phyloP scores from a whole-genome alignment of 2,113 vertebrate genomes.

The Lonchura striata region DNA sequence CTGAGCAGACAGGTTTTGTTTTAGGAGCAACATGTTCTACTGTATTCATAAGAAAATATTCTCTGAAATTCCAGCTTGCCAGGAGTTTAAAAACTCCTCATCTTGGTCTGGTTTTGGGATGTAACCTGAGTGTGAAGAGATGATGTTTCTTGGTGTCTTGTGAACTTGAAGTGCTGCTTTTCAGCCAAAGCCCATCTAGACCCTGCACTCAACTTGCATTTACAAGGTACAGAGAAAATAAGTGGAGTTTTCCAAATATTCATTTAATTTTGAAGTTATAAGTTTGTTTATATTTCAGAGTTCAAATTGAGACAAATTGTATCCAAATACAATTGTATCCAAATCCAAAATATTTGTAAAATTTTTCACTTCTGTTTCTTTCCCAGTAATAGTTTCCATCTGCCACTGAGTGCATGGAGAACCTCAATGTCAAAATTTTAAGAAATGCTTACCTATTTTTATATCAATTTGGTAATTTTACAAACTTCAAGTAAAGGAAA shows the following conservation, averaged over 20 bases:
- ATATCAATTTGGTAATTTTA: neutral
- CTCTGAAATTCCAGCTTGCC: neutral
- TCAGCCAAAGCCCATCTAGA: neutral
- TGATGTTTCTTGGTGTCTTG: neutral
- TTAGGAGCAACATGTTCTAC: neutral
- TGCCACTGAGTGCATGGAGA: neutral
- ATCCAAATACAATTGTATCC: too few relatives aligned
- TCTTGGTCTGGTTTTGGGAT: neutral
- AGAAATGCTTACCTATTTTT: neutral
- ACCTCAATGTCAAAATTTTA: neutral
- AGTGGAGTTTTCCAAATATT: neutral
- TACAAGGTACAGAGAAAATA: neutral
- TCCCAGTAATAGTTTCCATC: neutral
- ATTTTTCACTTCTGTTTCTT: neutral
- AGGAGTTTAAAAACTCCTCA: neutral
- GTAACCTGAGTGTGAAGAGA: neutral
- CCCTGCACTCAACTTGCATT: neutral
- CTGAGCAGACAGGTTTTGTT: neutral
- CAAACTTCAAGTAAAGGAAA: neutral
- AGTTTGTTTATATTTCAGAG: neutral
- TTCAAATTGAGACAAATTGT: neutral
- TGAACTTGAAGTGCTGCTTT: neutral
- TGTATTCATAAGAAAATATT: neutral
- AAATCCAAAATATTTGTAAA: neutral
- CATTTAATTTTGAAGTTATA: neutral